Base-by-base conservation (phyloP, 2,888 invertebrate species). In the Cyrtodaria siliqua region DNA sequence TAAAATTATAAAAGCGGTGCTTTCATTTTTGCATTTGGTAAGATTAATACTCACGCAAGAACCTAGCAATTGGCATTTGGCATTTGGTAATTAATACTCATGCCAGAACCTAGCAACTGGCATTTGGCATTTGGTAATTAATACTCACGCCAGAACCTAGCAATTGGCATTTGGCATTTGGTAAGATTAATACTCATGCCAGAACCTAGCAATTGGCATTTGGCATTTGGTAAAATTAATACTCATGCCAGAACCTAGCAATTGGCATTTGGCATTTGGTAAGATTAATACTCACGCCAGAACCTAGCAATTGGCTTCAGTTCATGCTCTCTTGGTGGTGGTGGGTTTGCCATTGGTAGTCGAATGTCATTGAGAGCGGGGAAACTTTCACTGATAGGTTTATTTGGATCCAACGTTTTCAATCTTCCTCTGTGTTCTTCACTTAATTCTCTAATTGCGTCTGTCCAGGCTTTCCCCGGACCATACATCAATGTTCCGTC, bases 401-500 rank as follows among this genome's bases (percentile, higher is more conserved):
- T 70, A 8, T 49, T 53, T 3, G 72, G 77, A 53, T 87, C 80
- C 0, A 64, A 83, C 4, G 93, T 90, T 14, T 96, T 96, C 59
- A 96, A 82, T 74, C 98, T 95, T 59, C 96, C 96, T 0, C 49
- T 56, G 6, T 62, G 42, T 4, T 47, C 26, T 60, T 98, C 99
- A 27, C 90, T 86, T 74, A 94, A 93, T 8, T 93, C 93, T 66
- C 99, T 95, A 96, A 99, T 97, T 81, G 97, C 96, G 93, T 97
- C 98, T 86, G 98, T 96, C 98, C 99, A 98, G 69, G 99, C 98
- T 94, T 99, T 99, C 89, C 97, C 97, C 49, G 97, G 98, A 92
- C 98, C 98, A 94, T 99, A 99, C 90, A 99, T 96, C 94, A 99
- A 98, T 93, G 98, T 98, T 78, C 97, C 99, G 94, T 99, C 99